Evolutionary conservation across 92 coral and sea anemone species (phyloP).

Genomic region (Umimayanthus chanpuru): DNA sequence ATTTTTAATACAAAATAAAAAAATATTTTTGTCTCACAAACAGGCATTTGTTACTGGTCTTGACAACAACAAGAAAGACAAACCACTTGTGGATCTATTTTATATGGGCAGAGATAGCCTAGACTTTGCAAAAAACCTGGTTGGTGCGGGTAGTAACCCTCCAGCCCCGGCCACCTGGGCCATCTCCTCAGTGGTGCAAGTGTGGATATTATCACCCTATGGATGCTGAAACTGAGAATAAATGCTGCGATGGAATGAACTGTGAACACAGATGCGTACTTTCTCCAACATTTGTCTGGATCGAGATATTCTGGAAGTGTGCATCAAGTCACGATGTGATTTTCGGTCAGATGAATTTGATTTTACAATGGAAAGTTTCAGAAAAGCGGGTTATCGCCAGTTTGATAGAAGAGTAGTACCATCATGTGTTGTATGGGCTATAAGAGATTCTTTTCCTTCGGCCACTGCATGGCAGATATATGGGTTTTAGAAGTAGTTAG

Average conservation of each 20-base stretch:
- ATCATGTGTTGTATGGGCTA: slow-evolving; percentile 48
- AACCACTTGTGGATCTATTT: too few species aligned
- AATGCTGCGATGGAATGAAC: slow-evolving; percentile 54
- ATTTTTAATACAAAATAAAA: too few species aligned
- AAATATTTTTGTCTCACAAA: too few species aligned
- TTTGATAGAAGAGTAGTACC: slow-evolving; percentile 44
- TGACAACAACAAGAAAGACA: too few species aligned
- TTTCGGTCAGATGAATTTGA: slow-evolving; percentile 62
- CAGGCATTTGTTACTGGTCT: too few species aligned
- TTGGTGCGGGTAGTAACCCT: too few species aligned
- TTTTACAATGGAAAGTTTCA: slow-evolving; percentile 53
- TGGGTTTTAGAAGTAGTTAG: slow-evolving; percentile 39
- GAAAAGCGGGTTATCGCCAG: slow-evolving; percentile 67
- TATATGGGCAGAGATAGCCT: not conserved
- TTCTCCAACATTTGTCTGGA: slow-evolving; percentile 52
- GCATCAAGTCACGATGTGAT: slow-evolving; percentile 59
- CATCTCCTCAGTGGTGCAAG: slow-evolving; percentile 52
- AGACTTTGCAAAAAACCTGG: slow-evolving; percentile 44
- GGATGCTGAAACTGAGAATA: slow-evolving; percentile 38
- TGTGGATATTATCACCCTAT: slow-evolving; percentile 42
- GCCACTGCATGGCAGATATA: slow-evolving; percentile 44
- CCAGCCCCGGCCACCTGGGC: too few species aligned
- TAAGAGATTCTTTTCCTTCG: slow-evolving; percentile 36
- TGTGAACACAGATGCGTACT: slow-evolving; percentile 41
- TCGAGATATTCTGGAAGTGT: slow-evolving; percentile 56